Conservation (phyloP, 2,888 invertebrate genomes). For the Seira ritae region DNA sequence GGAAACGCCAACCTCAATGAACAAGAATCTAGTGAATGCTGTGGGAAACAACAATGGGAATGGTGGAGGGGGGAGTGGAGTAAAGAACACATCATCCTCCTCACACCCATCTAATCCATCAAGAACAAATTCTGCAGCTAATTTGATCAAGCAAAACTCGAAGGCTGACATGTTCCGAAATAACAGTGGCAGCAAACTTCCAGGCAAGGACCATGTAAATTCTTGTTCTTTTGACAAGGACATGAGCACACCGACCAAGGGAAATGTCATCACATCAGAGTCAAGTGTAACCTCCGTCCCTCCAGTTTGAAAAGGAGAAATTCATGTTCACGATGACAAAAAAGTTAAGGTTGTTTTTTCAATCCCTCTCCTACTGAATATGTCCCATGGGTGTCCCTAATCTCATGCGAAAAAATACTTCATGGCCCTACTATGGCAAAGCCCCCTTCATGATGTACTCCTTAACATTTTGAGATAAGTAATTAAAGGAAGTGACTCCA, state of each 20-base stretch:
- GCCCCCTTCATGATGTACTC: too few relatives aligned
- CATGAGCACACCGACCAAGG: conserved; percentile 50
- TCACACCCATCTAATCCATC: conserved; percentile 39
- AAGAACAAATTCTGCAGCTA: conserved; percentile 56
- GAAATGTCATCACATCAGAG: conserved; percentile 61
- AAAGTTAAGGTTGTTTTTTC: background rate
- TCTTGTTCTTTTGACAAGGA: conserved; percentile 61
- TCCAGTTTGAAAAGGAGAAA: conserved; percentile 52
- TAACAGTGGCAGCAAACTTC: conserved; percentile 51
- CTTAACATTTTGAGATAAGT: too few relatives aligned
- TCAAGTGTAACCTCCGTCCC: conserved; percentile 58
- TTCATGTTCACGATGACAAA: background rate
- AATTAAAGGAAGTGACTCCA: too few relatives aligned
- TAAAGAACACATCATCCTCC: background rate
- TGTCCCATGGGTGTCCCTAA: too few relatives aligned
- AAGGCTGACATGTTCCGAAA: conserved; percentile 60
- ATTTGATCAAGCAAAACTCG: conserved; percentile 62
- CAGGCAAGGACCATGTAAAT: conserved; percentile 61
- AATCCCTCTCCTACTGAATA: background rate
- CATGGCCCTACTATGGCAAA: too few relatives aligned
- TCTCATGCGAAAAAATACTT: too few relatives aligned
- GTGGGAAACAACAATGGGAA: conserved; percentile 33
- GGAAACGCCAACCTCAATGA: conserved; percentile 61
- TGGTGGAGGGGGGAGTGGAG: conserved; percentile 17
- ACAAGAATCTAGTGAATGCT: conserved; percentile 39